Evolutionary conservation across 2,888 invertebrate genomes (phyloP).

Genomic region (Liopterus haemorrhoidalis): DNA sequence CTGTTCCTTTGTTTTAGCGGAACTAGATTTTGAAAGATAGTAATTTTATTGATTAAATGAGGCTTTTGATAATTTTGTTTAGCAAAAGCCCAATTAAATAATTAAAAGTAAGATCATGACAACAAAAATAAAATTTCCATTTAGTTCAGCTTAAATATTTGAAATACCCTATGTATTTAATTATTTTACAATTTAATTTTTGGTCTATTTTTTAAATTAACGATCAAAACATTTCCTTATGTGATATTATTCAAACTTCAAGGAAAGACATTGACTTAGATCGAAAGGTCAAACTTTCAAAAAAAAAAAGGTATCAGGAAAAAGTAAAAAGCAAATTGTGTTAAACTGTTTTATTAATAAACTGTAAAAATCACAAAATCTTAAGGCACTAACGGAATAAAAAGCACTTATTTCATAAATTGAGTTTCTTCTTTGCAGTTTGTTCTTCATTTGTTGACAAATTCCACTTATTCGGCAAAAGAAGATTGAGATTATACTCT

Average conservation of each 20-base stretch:
- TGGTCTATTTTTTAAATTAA: not conserved
- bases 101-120: no score
- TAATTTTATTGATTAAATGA: no score
- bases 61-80: no score
- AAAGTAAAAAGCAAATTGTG: not conserved
- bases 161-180: not conserved
- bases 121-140: no score
- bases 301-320: not conserved
- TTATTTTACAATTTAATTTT: not conserved
- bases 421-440: slow-evolving; percentile 3
- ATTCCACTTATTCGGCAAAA: slow-evolving; percentile 53
- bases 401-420: slow-evolving; percentile 6
- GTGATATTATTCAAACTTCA: not conserved
- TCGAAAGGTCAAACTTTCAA: not conserved
- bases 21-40: no score
- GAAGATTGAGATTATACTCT: slow-evolving; percentile 49
- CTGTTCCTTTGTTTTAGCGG: no score
- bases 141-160: no score
- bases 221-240: not conserved
- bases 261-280: not conserved
- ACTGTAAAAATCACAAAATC: not conserved
- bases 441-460: slow-evolving; percentile 36
- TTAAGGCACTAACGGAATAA: slow-evolving; percentile 14
- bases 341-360: not conserved
- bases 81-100: no score